Percentiles rank a stretch among this genome's conserved stretches.
These are phyloP conservation scores for Volucella bombylans DNA, from an alignment of 2,888 invertebrate species.

Conservation along the genomic window DNA sequence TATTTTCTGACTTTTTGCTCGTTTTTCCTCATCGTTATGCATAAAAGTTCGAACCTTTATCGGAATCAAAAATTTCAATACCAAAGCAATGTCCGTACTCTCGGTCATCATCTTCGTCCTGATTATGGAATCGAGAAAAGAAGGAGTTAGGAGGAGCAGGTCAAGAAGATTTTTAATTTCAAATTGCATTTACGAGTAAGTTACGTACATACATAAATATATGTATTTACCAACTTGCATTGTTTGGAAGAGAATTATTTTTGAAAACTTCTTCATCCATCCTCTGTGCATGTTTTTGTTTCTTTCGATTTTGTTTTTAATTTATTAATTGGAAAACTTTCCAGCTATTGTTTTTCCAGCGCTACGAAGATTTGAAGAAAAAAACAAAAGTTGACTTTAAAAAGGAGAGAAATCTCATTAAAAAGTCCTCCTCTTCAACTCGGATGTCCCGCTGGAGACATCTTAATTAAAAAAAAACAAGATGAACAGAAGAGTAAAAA, in stretches of 20 bases:
- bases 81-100: too few species aligned
- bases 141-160: too few species aligned
- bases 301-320: conserved; percentile 16
- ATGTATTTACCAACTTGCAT: conserved; percentile 33
- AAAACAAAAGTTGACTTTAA: conserved; percentile 6
- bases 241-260: conserved; percentile 34
- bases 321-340: conserved; percentile 71
- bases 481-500: background rate
- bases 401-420: conserved; percentile 68
- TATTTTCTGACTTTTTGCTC: too few species aligned
- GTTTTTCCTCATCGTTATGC: too few species aligned
- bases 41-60: too few species aligned
- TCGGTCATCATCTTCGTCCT: too few species aligned
- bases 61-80: too few species aligned
- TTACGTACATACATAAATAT: too few species aligned
- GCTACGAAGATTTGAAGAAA: conserved; percentile 29
- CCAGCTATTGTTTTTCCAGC: conserved; percentile 50
- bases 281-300: conserved; percentile 15
- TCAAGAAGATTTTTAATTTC: conserved; percentile 6
- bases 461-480: conserved; percentile 63
- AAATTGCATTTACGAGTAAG: conserved; percentile 43
- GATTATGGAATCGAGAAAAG: too few species aligned
- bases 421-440: conserved; percentile 45
- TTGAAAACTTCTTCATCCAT: background rate
- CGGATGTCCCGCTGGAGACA: conserved; percentile 31